Base-by-base conservation (phyloP, 2,113 vertebrate species). In the Heliornis fulica region DNA sequence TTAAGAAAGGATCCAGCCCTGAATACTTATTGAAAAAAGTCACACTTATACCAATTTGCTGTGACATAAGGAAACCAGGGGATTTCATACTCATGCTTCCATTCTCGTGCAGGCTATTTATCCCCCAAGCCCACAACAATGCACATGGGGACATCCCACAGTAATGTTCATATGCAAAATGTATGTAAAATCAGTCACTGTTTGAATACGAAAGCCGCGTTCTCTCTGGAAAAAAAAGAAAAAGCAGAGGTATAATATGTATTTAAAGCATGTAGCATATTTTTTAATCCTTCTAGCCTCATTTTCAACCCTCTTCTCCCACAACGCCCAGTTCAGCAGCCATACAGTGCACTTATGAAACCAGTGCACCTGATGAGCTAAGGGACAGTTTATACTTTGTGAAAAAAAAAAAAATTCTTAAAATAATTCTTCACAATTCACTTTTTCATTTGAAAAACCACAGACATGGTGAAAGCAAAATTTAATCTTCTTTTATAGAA, bases 371-470 rank as follows among this genome's bases (percentile, higher is more conserved):
- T 54, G 50, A 46, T 63, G 36, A 74, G 29, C 53, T 87, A 74
- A 36, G 54, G 29, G 60, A 34, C 7, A 31, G 32, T 53, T 88
- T 40, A 74, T 65, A 85, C 69, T 61, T 65, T 43, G 38, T 74
- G 59, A 63, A 20, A 46, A 46, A 51, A 75, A 86, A 89, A 89
- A 57, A 59, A n/a, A n/a, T n/a, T n/a, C 7, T 16, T 71, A 1
- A 79, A 69, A 76, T 54, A 0, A 20, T 59, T 90, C 63, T 82
- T 84, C 46, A 59, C 11, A 46, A 76, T 75, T 92, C 13, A 60
- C 31, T 87, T 92, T 81, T 84, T 95, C 93, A 92, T 97, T 96
- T 93, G 72, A 87, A 96, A 84, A 96, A 70, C 4, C 3, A 63
- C 16, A 95, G 64, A 65, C 53, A 78, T 71, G 38, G 38, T 83